A percentile compares a stretch with the other conserved stretches of the same genome.
phyloP scores from a whole-genome alignment of 2,888 invertebrate species.

The Sphaeridia pumilis region DNA sequence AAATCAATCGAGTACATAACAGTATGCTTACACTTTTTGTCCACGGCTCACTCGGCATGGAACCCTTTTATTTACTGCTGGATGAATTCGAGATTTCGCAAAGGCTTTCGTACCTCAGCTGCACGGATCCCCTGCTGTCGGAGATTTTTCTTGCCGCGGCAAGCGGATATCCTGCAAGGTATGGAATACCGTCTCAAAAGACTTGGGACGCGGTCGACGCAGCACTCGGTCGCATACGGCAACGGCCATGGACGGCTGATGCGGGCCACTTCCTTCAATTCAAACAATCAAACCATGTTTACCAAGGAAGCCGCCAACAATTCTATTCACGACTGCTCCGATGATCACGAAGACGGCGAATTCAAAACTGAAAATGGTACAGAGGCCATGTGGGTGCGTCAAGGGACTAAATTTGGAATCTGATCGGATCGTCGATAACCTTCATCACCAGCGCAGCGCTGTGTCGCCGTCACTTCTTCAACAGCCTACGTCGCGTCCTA shows the following conservation, averaged over 20 bases:
- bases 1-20: conserved; percentile 35
- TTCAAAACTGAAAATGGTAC: conserved; percentile 8
- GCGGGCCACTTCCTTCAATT: not conserved
- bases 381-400: not conserved
- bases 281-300: not conserved
- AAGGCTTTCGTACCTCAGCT: conserved; percentile 11
- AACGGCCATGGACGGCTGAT: not conserved
- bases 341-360: not conserved
- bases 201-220: conserved; percentile 1
- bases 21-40: conserved; percentile 38
- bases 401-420: not conserved
- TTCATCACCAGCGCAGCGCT: too few relatives aligned
- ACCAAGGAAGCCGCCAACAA: not conserved
- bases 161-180: not conserved
- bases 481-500: too few relatives aligned
- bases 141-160: not conserved
- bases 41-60: conserved; percentile 39
- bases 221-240: too few relatives aligned
- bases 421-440: not conserved
- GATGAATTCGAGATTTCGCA: conserved; percentile 41
- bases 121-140: not conserved
- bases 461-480: too few relatives aligned
- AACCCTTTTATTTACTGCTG: conserved; percentile 40
- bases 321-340: not conserved
- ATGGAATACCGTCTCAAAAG: not conserved